Conservation (phyloP, 2,113 vertebrate species). For the Amphiprion ocellaris region DNA sequence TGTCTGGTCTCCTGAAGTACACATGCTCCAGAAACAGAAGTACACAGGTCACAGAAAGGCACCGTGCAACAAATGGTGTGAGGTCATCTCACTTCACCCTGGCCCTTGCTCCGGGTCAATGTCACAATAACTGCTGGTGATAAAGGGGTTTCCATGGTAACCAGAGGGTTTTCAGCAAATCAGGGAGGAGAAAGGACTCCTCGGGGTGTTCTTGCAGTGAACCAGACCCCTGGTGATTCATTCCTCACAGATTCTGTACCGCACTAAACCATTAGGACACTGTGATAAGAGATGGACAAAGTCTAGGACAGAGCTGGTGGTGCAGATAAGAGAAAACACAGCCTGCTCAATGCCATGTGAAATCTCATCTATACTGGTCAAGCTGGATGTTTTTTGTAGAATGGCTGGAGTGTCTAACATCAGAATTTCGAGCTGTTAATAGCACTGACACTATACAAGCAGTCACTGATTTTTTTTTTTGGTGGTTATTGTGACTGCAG, state of each 20-base stretch:
- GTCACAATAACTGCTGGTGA: conserved; percentile 73
- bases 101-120: conserved; percentile 74
- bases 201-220: conserved; percentile 52
- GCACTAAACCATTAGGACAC: conserved; percentile 63
- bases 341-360: conserved; percentile 16
- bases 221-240: conserved; percentile 64
- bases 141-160: conserved; percentile 71
- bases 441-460: conserved; percentile 34
- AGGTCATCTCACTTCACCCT: conserved; percentile 66
- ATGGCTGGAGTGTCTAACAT: conserved; percentile 20
- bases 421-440: conserved; percentile 49
- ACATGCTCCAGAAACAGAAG: conserved; percentile 49
- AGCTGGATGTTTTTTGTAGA: conserved; percentile 15
- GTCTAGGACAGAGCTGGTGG: conserved; percentile 30
- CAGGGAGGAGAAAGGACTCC: conserved; percentile 43
- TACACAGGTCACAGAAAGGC: conserved; percentile 42
- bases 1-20: conserved; percentile 19
- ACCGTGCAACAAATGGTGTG: conserved; percentile 57
- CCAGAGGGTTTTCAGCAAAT: conserved; percentile 42
- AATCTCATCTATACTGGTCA: conserved; percentile 4
- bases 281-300: conserved; percentile 60
- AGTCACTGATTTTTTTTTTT: conserved; percentile 25
- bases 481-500: conserved; percentile 24
- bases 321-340: conserved; percentile 22
- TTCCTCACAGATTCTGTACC: conserved; percentile 48